Evolutionary conservation across 2,113 vertebrate species (phyloP), one percentile per base, ranked within the genome.

Genomic region (Thunnus thynnus): DNA sequence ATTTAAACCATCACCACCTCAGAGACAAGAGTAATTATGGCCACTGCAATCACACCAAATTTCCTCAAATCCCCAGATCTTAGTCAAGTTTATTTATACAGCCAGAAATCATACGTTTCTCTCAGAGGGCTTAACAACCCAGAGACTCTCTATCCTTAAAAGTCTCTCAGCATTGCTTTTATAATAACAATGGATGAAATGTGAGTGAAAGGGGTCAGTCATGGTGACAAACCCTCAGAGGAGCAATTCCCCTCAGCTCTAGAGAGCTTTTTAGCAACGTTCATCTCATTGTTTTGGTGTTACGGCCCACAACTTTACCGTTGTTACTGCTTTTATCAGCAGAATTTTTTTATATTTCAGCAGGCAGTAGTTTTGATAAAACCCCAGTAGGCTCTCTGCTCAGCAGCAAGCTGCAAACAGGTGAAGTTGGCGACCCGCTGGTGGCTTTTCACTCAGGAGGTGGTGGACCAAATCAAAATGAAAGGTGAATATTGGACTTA

Each of bases 1-100:
- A 82, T 89, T 89, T 80, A 90, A 92, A 86, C 60, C 50, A 88
- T 72, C 72, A 72, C 72, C 47, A 64, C 80, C 76, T 88, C 50
- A 46, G 27, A 67, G 78, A 83, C 75, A 82, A 86, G 66, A 83
- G 67, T 78, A 85, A 91, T 88, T 86, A 86, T 55, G n/a, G 50
- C 61, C 47, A 48, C 65, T 54, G 51, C 74, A 68, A 79, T 80
- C 48, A 27, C 22, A 50, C 64, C 11, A 41, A 67, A 84, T 83
- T 71, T 61, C 20, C 86, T 75, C 63, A 88, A 80, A 86, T 82
- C 78, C 68, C 65, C 8, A 70, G 54, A 68, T 83, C 65, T 62
- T 25, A 16, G 62, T 67, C 13, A 78, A 7, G 32, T 75, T 80
- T 86, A 80, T 80, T 80, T 68, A 80, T 56, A 61, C 36, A 77